Percentiles rank a stretch among this genome's conserved stretches.
Evolutionary conservation across 2,888 invertebrate species (phyloP).

Genomic region (Zygogramma bicolorata): DNA sequence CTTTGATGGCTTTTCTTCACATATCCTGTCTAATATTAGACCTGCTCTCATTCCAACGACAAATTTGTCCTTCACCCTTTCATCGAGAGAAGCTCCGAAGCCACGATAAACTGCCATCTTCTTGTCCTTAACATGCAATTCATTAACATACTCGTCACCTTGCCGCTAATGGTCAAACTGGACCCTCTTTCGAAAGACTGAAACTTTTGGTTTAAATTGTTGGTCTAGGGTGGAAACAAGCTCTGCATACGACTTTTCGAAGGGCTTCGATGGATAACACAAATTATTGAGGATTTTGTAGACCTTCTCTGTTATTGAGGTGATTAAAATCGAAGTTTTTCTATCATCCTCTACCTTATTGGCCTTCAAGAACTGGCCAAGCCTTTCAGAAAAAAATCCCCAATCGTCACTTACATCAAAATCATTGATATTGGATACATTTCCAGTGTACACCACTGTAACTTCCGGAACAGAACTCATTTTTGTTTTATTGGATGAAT

Average conservation of each 20-base stretch:
- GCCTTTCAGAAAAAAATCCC: not conserved
- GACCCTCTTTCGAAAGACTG: conserved; percentile 37
- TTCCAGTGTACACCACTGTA: not conserved
- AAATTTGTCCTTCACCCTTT: conserved; percentile 26
- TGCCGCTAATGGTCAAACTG: conserved; percentile 41
- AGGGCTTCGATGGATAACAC: conserved; percentile 36
- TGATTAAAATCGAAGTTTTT: conserved; percentile 32
- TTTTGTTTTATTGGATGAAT: no score
- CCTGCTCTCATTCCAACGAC: conserved; percentile 26
- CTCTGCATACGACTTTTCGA: conserved; percentile 2
- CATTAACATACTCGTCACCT: conserved; percentile 31
- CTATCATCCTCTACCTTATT: conserved; percentile 33
- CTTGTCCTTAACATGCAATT: conserved; percentile 42
- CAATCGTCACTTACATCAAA: not conserved
- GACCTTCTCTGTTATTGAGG: conserved; percentile 27
- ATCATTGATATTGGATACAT: not conserved
- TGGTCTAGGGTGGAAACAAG: not conserved
- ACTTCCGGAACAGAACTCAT: no score
- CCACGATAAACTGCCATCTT: conserved; percentile 42
- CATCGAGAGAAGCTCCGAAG: conserved; percentile 33
- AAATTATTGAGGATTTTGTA: conserved; percentile 36
- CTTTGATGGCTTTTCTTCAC: conserved; percentile 15
- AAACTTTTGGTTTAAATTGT: conserved; percentile 33
- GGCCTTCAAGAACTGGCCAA: conserved; percentile 25
- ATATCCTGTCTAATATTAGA: conserved; percentile 26